Conservation (phyloP, 2,797 vertebrate species). For the Labeo calbasu region DNA sequence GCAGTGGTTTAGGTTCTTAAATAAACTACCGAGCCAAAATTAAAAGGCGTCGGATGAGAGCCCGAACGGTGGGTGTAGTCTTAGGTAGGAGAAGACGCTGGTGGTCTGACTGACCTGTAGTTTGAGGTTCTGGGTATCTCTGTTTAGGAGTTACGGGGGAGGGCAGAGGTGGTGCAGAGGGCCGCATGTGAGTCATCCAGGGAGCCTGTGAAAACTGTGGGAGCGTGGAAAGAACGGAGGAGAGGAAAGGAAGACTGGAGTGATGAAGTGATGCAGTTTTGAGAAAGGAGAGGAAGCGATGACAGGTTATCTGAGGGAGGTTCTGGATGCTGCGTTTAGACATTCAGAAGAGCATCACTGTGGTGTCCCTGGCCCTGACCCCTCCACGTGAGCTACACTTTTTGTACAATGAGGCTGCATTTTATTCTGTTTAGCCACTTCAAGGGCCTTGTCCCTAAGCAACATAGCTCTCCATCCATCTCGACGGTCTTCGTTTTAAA, state of each 20-base stretch:
- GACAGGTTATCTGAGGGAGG: conserved; percentile 64
- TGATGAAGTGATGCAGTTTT: conserved; percentile 77
- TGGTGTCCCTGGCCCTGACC: conserved; percentile 3
- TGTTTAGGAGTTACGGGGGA: conserved; percentile 59
- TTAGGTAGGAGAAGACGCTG: conserved; percentile 33
- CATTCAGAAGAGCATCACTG: conserved; percentile 3
- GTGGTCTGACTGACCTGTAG: conserved; percentile 52
- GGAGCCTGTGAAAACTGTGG: conserved; percentile 81
- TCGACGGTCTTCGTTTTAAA: conserved; percentile 5
- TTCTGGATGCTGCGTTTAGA: conserved; percentile 43
- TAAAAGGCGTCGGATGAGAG: conserved; percentile 1
- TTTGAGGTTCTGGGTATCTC: conserved; percentile 54
- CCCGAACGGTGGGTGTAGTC: conserved; percentile 12
- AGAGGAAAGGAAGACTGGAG: conserved; percentile 65
- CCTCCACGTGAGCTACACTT: not conserved
- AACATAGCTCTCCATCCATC: conserved; percentile 5
- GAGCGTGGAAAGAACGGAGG: conserved; percentile 64
- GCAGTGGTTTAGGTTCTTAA: not conserved
- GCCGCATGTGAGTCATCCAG: conserved; percentile 71
- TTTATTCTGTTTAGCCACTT: conserved; percentile 24
- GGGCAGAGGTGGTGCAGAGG: conserved; percentile 63
- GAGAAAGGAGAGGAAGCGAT: conserved; percentile 68
- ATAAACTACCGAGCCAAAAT: not conserved
- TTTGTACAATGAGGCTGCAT: not conserved
- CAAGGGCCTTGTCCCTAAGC: not conserved